These are phyloP conservation scores for Agelastica alni DNA, from an alignment of 2,888 invertebrate genomes.

Conservation along the genomic window DNA sequence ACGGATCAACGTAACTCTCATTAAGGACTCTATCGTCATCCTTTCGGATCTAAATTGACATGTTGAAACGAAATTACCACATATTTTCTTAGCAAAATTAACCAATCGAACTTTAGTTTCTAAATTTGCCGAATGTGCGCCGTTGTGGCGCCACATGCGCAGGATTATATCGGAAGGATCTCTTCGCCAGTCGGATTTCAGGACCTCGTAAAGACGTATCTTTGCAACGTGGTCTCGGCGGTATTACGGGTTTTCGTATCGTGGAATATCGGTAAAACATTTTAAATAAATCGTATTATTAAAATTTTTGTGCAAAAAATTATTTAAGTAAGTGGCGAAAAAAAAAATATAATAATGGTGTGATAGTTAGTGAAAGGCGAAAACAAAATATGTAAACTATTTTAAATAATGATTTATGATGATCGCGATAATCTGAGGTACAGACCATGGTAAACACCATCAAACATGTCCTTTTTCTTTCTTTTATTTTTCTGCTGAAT, in stretches of 20 bases:
- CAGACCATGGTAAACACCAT: slow-evolving; percentile 10
- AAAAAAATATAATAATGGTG: neutral
- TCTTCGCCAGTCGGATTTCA: slow-evolving; percentile 56
- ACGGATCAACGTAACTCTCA: slow-evolving; percentile 12
- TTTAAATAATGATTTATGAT: neutral
- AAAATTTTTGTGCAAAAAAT: neutral
- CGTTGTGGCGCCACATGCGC: slow-evolving; percentile 51
- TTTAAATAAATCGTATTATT: neutral
- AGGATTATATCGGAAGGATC: slow-evolving; percentile 55
- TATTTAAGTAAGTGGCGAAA: neutral
- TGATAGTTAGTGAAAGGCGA: neutral
- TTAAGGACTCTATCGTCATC: slow-evolving; percentile 24
- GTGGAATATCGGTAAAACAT: neutral
- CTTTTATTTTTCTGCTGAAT: slow-evolving; percentile 32
- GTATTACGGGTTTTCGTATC: neutral
- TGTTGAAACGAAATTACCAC: slow-evolving; percentile 41
- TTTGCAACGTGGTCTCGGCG: neutral
- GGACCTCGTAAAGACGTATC: slow-evolving; percentile 41
- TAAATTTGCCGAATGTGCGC: slow-evolving; percentile 57
- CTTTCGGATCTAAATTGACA: slow-evolving; percentile 34
- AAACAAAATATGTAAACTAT: no score
- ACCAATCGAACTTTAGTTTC: slow-evolving; percentile 54
- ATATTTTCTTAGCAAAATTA: slow-evolving; percentile 50
- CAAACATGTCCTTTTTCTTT: slow-evolving; percentile 5
- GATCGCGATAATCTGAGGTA: neutral